Base-by-base conservation (phyloP, 2,888 invertebrate genomes). In the Caenorhabditis parvicauda region DNA sequence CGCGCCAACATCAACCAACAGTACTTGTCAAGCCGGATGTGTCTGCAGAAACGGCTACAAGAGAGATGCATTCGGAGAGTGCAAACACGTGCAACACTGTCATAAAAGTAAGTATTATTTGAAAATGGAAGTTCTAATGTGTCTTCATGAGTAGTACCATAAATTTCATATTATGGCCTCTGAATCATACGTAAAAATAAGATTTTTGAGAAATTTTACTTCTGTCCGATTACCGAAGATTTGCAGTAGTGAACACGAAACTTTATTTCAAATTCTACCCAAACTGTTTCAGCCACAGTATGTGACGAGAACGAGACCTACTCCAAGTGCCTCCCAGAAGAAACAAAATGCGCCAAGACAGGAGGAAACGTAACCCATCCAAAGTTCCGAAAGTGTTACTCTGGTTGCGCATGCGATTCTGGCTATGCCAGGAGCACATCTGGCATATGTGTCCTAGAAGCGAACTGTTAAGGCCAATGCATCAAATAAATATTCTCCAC, bases 41-140 rank as follows among this genome's bases (percentile, higher is more conserved):
- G 52, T 60, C 19, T 60, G 60, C 21, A 19, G 44, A 22, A n/a
- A 17, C 1, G 54, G 32, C 22, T 60, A 60, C 42, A 55, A 56
- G 19, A n/a, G 37, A 19, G 53, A 56, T 27, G 51, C 39, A 7
- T 45, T 35, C n/a, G 55, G 60, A 39, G 37, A 41, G 3, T 60
- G 60, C 42, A 54, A 53, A n/a, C 60, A 60, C 24, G 52, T 55
- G 14, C 28, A 55, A 17, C 52, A 53, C 19, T 60, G 60, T 21
- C 56, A 44, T n/a, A 60, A 60, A 14, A 53, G 60, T 60, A 19
- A 43, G 50, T 44, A n/a, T n/a, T n/a, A n/a, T n/a, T n/a, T n/a
- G n/a, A n/a, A n/a, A n/a, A n/a, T n/a, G n/a, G n/a, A n/a, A n/a
- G n/a, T n/a, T n/a, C n/a, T n/a, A n/a, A n/a, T n/a, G n/a, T n/a